phyloP scores from a whole-genome alignment of 1,140 invertebrate genomes.

The Lordiphosa collinella region DNA sequence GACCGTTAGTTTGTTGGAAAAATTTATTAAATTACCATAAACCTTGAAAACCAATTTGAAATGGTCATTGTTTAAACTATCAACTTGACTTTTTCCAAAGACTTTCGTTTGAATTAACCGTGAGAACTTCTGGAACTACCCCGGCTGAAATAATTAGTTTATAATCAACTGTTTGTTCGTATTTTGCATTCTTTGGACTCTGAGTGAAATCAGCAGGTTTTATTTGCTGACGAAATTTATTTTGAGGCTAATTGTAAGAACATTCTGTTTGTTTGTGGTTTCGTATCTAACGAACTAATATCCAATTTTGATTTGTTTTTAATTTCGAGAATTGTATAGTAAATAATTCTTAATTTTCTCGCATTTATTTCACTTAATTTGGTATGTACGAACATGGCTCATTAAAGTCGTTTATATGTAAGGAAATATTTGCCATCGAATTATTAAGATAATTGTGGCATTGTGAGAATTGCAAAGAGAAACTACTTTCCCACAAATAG shows the following conservation, averaged over 20 bases:
- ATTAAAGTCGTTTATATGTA: background rate
- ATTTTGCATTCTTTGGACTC: no score
- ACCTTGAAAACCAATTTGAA: no score
- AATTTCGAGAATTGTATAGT: slow-evolving; percentile 1
- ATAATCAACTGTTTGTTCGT: no score
- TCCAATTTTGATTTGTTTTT: slow-evolving; percentile 18
- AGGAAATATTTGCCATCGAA: slow-evolving; percentile 7
- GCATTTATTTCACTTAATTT: slow-evolving; percentile 11
- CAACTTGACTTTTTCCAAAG: no score
- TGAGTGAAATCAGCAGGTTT: no score
- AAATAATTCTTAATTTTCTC: background rate
- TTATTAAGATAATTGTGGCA: background rate
- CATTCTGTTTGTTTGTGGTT: slow-evolving; percentile 16
- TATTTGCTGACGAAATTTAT: background rate
- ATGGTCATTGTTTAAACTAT: no score
- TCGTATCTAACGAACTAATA: background rate
- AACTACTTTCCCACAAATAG: slow-evolving; percentile 2
- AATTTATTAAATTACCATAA: no score
- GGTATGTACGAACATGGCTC: slow-evolving; percentile 2
- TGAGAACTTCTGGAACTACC: no score
- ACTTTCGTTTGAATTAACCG: no score
- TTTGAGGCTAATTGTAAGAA: slow-evolving; percentile 6
- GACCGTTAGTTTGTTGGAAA: no score
- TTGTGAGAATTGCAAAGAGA: slow-evolving; percentile 6
- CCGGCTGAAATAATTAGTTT: no score